Evolutionary conservation across 2,797 vertebrate species (phyloP), one percentile per base, ranked within the genome.

Genomic region (Falco berigora): DNA sequence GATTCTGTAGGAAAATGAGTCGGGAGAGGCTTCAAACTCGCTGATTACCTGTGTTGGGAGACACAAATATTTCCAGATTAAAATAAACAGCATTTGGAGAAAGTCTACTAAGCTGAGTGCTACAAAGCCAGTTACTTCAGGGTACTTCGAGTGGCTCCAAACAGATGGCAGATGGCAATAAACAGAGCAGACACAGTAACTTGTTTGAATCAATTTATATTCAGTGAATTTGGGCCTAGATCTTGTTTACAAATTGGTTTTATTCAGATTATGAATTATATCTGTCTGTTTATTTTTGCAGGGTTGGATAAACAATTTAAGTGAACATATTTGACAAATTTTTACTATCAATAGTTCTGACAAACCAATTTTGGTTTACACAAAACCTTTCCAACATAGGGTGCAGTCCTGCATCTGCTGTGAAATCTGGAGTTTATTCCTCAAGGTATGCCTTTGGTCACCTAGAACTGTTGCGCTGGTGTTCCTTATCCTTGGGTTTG

Each of bases 21-120:
- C 99, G 19, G 99, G 99, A 89, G 99, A 98, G 44, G 99, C 99
- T 97, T 99, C 99, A 92, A 99, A 99, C 97, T 99, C 99, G 88
- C 99, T 99, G 98, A 99, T 99, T 95, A 99, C 99, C 99, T 99
- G 98, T 92, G 97, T 97, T 97, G 96, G 89, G 95, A 98, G 96
- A 98, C 90, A 98, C 42, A 97, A 97, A 97, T 22, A 59, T 97
- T 97, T 95, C 94, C 97, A 97, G 79, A 95, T 84, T 97, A 96
- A 98, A 95, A 95, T 92, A 96, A 96, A 93, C 66, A 32, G 69
- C 12, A 62, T 15, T 83, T 80, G 72, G 64, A 90, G 59, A 92
- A 81, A 40, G 52, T 25, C 68, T 67, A 85, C 61, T 21, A 59
- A 68, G 6, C 19, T n/a, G 56, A 79, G 72, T 2, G 23, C 28